Evolutionary conservation across 2,797 vertebrate species (phyloP).

Genomic region (Hybognathus amarus): DNA sequence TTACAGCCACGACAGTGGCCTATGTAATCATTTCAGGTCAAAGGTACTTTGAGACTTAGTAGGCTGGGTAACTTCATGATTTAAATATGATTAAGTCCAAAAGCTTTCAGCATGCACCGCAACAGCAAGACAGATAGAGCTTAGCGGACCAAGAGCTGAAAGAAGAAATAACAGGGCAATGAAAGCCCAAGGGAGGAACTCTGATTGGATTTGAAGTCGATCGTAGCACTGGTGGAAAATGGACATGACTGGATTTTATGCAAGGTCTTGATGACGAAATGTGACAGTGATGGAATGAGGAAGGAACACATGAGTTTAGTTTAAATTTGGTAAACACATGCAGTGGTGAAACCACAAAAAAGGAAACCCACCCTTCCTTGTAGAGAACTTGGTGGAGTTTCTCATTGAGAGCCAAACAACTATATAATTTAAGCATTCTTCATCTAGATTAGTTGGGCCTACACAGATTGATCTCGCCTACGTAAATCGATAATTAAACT

Average conservation of each 20-base stretch:
- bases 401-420: neutral
- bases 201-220: neutral
- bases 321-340: conserved; percentile 13
- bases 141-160: neutral
- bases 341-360: conserved; percentile 27
- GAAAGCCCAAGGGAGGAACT: neutral
- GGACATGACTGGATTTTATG: neutral
- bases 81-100: conserved; percentile 4
- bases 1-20: neutral
- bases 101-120: neutral
- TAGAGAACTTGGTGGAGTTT: conserved; percentile 11
- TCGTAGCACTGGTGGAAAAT: conserved; percentile 6
- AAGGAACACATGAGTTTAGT: neutral
- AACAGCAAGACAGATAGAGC: neutral
- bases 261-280: neutral
- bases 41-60: conserved; percentile 15
- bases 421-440: neutral
- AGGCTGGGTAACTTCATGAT: conserved; percentile 5
- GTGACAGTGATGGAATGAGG: neutral
- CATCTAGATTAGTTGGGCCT: neutral
- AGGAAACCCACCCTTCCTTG: conserved; percentile 5
- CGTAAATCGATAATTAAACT: neutral
- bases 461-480: too few species aligned
- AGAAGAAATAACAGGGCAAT: neutral
- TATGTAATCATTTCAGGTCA: conserved; percentile 13